Conservation (phyloP, 2,113 vertebrate genomes). For the Tenrec ecaudatus region DNA sequence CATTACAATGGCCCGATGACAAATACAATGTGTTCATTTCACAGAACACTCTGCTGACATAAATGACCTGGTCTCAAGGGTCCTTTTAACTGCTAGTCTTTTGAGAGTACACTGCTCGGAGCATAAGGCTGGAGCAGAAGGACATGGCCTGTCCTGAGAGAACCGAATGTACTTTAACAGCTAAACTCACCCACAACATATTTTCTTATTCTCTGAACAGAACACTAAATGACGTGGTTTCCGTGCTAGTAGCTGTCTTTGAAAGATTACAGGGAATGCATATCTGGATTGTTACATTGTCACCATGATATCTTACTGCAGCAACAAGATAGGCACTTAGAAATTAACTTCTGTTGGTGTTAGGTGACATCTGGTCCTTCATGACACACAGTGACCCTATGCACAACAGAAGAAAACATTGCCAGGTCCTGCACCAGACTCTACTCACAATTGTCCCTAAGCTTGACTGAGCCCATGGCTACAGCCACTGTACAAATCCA, state of each 20-base stretch:
- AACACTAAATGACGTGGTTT: neutral
- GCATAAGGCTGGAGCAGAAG: neutral
- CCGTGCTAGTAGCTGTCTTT: neutral
- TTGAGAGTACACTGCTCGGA: neutral
- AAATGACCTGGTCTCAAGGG: conserved; percentile 51
- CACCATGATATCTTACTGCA: neutral
- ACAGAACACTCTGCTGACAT: neutral
- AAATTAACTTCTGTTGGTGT: neutral
- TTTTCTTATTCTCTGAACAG: conserved; percentile 20
- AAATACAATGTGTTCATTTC: conserved; percentile 67
- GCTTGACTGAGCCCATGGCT: too few species aligned
- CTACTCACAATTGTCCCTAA: too few species aligned
- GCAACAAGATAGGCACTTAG: neutral
- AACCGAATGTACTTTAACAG: neutral
- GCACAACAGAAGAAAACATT: too few species aligned
- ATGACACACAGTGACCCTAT: too few species aligned
- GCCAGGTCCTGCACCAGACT: too few species aligned
- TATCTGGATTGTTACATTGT: neutral
- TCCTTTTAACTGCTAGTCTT: conserved; percentile 29
- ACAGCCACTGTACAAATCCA: too few species aligned
- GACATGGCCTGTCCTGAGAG: neutral
- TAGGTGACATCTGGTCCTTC: too few species aligned
- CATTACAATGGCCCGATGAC: conserved; percentile 62
- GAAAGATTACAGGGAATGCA: neutral
- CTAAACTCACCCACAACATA: neutral